Evolutionary conservation across 1,140 invertebrate genomes (phyloP).

Genomic region (Drosophila insularis): DNA sequence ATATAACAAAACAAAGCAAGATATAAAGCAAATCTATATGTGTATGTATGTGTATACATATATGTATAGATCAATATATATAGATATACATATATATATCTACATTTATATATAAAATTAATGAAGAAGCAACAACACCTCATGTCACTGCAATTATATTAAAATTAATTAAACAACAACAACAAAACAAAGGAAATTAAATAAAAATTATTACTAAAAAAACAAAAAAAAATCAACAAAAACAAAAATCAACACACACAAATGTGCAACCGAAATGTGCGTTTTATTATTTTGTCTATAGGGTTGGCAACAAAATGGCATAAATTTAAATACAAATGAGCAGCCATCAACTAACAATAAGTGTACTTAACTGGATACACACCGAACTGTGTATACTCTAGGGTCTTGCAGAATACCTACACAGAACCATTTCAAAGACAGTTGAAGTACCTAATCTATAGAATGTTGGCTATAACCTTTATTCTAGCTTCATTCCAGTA

Average conservation of each 20-base stretch:
- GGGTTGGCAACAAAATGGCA: neutral
- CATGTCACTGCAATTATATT: constrained; percentile 81
- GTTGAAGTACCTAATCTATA: too few species aligned
- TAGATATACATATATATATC: constrained; percentile 44
- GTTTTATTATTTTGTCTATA: constrained; percentile 49
- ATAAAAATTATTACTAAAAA: constrained; percentile 81
- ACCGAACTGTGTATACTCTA: neutral
- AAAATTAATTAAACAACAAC: constrained; percentile 77
- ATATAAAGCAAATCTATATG: constrained; percentile 14
- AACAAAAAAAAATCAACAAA: constrained; percentile 28
- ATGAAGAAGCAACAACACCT: constrained; percentile 79
- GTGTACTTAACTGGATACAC: neutral
- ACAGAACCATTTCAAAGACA: too few species aligned
- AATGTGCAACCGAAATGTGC: constrained; percentile 36
- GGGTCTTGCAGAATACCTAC: too few species aligned
- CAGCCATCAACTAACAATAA: too few species aligned
- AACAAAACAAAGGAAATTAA: constrained; percentile 74
- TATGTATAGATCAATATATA: constrained; percentile 12
- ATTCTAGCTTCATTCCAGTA: too few species aligned
- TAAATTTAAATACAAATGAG: constrained; percentile 2
- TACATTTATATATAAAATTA: constrained; percentile 67
- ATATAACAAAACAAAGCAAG: constrained; percentile 30
- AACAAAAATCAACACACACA: constrained; percentile 14
- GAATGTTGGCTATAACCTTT: too few species aligned
- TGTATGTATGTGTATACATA: constrained; percentile 6